These are phyloP conservation scores for Catonia carolina DNA, from an alignment of 2,888 invertebrate species.

Conservation along the genomic window DNA sequence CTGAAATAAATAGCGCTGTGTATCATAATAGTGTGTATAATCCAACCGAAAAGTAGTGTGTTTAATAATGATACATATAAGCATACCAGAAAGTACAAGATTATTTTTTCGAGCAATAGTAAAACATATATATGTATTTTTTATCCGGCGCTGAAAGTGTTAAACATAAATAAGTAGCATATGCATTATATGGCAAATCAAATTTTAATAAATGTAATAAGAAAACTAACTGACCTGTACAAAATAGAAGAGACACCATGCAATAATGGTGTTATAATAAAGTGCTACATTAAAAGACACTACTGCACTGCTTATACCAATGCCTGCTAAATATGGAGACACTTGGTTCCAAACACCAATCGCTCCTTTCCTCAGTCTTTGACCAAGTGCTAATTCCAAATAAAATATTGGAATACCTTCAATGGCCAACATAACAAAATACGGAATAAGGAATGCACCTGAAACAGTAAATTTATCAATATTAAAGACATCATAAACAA, in stretches of 20 bases:
- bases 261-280: constrained; percentile 96
- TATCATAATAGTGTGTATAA: too few species aligned
- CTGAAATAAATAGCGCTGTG: too few species aligned
- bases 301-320: constrained; percentile 89
- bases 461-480: constrained; percentile 29
- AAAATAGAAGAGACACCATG: constrained; percentile 95
- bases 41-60: too few species aligned
- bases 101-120: too few species aligned
- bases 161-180: too few species aligned
- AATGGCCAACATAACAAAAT: constrained; percentile 88
- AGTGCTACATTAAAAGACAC: constrained; percentile 94
- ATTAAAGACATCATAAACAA: not conserved
- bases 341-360: constrained; percentile 95
- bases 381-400: constrained; percentile 91
- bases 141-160: too few species aligned
- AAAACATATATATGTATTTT: too few species aligned
- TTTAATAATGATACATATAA: too few species aligned
- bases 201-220: too few species aligned
- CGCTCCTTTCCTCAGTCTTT: constrained; percentile 85
- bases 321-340: constrained; percentile 79
- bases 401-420: constrained; percentile 96
- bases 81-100: too few species aligned
- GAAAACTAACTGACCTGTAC: too few species aligned
- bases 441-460: constrained; percentile 94
- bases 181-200: too few species aligned